phyloP scores from a whole-genome alignment of 2,797 vertebrate species.

The Enteromius viviparus region DNA sequence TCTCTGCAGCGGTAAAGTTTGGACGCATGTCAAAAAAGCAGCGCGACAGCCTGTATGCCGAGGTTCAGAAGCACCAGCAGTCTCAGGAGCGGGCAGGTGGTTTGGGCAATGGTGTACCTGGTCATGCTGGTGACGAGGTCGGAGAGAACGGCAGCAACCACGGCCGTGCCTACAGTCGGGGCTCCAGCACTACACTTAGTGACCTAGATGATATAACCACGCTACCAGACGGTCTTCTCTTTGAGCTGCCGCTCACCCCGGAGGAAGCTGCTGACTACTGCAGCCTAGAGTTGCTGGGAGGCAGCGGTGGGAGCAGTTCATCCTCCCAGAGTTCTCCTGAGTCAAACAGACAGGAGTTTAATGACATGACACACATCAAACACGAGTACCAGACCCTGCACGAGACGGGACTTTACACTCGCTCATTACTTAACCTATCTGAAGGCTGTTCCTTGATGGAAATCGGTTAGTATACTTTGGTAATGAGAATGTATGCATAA shows the following conservation, averaged over 20 bases:
- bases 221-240: conserved; percentile 84
- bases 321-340: conserved; percentile 88
- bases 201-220: conserved; percentile 86
- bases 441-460: conserved; percentile 82
- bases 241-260: conserved; percentile 87
- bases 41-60: conserved; percentile 89
- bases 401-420: conserved; percentile 79
- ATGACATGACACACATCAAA: conserved; percentile 80
- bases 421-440: conserved; percentile 70
- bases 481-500: not conserved
- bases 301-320: conserved; percentile 75
- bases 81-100: conserved; percentile 76
- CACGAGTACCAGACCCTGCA: conserved; percentile 87
- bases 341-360: conserved; percentile 81
- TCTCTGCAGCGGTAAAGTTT: conserved; percentile 86
- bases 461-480: conserved; percentile 74
- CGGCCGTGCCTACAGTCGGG: conserved; percentile 79
- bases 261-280: conserved; percentile 83
- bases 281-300: conserved; percentile 81
- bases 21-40: conserved; percentile 96
- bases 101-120: not conserved
- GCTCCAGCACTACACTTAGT: conserved; percentile 81
- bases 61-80: conserved; percentile 93
- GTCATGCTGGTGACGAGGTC: conserved; percentile 61
- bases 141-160: conserved; percentile 64